Evolutionary conservation across 1,140 invertebrate genomes (phyloP).

Genomic region (Nasonia vitripennis): DNA sequence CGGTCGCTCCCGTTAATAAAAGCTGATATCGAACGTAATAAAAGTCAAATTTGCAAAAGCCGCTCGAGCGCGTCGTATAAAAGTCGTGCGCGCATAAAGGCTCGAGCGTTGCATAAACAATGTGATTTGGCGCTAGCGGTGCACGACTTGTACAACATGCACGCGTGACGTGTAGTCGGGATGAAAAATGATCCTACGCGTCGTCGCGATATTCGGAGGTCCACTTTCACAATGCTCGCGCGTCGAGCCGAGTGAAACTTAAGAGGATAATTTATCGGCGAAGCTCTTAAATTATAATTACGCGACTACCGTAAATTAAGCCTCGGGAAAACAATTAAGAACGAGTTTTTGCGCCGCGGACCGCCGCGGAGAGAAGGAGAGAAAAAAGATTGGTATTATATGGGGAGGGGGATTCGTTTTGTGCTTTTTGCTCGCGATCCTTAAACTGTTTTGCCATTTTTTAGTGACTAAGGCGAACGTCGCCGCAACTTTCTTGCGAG

Average conservation of each 20-base stretch:
- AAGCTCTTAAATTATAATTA: slow-evolving; percentile 45
- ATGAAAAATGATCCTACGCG: slow-evolving; percentile 21
- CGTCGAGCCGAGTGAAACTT: slow-evolving; percentile 17
- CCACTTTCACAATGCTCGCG: slow-evolving; percentile 32
- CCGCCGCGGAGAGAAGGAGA: background rate
- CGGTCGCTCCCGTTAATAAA: background rate
- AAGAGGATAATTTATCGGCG: slow-evolving; percentile 44
- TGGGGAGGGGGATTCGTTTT: background rate
- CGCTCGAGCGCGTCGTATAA: background rate
- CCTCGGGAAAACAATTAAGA: slow-evolving; percentile 42
- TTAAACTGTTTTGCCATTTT: background rate
- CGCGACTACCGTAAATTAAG: slow-evolving; percentile 38
- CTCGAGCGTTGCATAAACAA: slow-evolving; percentile 11
- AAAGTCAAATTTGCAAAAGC: background rate
- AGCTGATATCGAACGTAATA: background rate
- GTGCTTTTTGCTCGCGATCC: background rate
- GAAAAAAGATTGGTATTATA: background rate
- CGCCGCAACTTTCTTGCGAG: background rate
- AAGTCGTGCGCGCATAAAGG: background rate
- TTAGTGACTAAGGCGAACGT: background rate
- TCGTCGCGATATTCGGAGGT: slow-evolving; percentile 15
- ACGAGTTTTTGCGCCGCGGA: slow-evolving; percentile 3
- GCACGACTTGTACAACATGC: background rate
- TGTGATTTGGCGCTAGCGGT: background rate
- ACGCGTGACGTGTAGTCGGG: background rate